phyloP scores from a whole-genome alignment of 2,888 invertebrate genomes.

The Cephus pulcher region DNA sequence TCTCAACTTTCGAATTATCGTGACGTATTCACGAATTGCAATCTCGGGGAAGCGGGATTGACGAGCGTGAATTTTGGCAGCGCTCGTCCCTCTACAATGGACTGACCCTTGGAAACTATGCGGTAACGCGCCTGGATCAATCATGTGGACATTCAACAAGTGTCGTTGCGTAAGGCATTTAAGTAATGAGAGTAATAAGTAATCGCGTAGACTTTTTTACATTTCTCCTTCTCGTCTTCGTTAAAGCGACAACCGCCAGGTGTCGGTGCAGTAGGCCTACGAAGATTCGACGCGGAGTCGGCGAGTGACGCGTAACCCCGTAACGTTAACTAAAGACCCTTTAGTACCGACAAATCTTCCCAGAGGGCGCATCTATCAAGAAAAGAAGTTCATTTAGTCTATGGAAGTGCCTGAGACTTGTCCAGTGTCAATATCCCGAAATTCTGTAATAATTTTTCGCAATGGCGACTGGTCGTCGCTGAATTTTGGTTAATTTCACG shows the following conservation, averaged over 20 bases:
- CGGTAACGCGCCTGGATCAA: background rate
- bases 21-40: background rate
- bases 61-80: background rate
- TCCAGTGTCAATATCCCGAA: background rate
- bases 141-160: background rate
- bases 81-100: background rate
- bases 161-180: background rate
- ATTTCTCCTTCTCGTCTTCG: background rate
- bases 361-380: too few species aligned
- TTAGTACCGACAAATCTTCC: background rate
- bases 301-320: background rate
- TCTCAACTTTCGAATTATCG: background rate
- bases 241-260: background rate
- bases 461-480: too few species aligned
- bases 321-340: background rate
- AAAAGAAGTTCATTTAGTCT: too few species aligned
- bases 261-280: background rate
- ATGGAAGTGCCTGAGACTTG: background rate
- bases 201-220: background rate
- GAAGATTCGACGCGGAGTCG: background rate
- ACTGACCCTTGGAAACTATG: background rate
- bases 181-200: background rate
- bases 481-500: background rate
- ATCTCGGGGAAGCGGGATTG: background rate
- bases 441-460: background rate